Evolutionary conservation across 2,113 vertebrate genomes (phyloP), one percentile per base, ranked within the genome.

Genomic region (Chamaea fasciata): DNA sequence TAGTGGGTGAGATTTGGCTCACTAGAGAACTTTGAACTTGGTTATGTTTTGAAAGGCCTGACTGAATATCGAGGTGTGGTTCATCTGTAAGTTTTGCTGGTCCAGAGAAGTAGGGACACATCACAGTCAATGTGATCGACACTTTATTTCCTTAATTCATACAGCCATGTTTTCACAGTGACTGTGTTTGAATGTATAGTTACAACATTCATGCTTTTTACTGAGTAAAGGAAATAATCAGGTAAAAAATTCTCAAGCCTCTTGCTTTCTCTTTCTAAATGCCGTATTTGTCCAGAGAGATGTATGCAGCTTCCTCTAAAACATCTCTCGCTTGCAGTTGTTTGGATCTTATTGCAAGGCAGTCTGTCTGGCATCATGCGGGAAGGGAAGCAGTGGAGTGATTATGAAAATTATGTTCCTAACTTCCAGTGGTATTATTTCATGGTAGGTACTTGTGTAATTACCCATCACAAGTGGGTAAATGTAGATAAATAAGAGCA

Each of bases 401-500:
- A 67, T 67, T 17, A 9, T 33, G 56, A 50, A 80, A 92, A 92
- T 86, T 69, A 79, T 20, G 57, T 70, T 46, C 15, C 22, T 62
- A 75, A 62, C 73, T 92, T 94, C 55, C 84, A 94, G n/a, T 49
- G 46, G 76, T 81, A 80, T 88, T 86, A 92, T 92, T 93, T 94
- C 83, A 84, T 52, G 60, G 71, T 86, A 83, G 56, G 49, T 90
- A 67, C 90, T 94, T 95, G 86, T 84, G 71, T 79, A 94, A 95
- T 95, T 94, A 90, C 75, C 75, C 82, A 83, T 85, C 90, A 78
- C 6, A 18, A 83, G 37, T 53, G 69, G 69, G 53, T 65, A 92
- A 92, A 92, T 88, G 84, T 39, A 89, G 92, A 96, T 68, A 90
- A 95, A 94, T 87, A 86, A 90, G 85, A 91, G 11, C 87, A 90